Base-by-base conservation (phyloP, 1,140 invertebrate species). In the Ptiloglossa arizonensis region DNA sequence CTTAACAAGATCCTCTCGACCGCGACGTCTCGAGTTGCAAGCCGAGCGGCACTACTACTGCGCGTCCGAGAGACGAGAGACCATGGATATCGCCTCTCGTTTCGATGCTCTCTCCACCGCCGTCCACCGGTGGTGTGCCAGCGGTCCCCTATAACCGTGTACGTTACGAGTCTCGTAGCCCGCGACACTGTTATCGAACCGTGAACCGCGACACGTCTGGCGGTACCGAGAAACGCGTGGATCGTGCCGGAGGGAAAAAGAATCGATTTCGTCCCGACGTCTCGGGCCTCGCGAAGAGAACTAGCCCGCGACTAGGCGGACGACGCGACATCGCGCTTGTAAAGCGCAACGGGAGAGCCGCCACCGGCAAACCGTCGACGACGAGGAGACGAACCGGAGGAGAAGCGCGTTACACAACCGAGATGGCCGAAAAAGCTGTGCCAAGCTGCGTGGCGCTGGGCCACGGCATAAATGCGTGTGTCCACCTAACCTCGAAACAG, bases 381-480 rank as follows among this genome's bases (percentile, higher is more conserved):
- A 50, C 75, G 73, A 19, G 66, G 71, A 62, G 70, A 19, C 46
- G 63, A 60, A 19, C 54, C 64, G 56, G 22, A 22, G 29, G 8
- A 22, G 32, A 38, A 22, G 59, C 75, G 74, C 63, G 77, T 89
- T 89, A 88, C 87, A 89, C 88, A 89, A 89, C 84, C 9, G 32
- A n/a, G 56, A 80, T 88, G 88, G 85, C 88, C 87, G 76, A 85
- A 89, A 87, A 86, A 81, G 74, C 80, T 46, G 85, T 89, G 89
- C 89, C 89, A 89, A 89, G 86, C 79, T 87, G 88, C 88, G 88
- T 87, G 88, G 86, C 88, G 82, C 85, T 81, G 79, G 80, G 86
- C 87, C 88, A 85, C 73, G 71, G 76, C 77, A 78, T 79, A 57
- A 56, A 79, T 71, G 48, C 69, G 48, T 48, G 59, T 52, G 62